Conservation (phyloP, 1,140 invertebrate species). For the Cotesia typhae region DNA sequence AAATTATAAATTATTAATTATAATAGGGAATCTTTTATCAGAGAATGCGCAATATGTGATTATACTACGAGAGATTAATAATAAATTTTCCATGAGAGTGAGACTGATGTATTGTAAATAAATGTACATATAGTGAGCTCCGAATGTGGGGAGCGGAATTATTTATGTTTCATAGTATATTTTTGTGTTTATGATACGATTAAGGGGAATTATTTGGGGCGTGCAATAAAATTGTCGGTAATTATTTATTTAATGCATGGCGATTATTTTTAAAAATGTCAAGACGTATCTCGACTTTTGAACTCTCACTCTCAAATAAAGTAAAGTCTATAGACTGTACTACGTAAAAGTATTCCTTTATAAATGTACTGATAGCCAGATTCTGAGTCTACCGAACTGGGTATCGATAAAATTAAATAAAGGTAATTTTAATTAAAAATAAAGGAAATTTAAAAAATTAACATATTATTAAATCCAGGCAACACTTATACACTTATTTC, state of each 20-base stretch:
- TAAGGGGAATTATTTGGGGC: constrained; percentile 18
- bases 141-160: neutral
- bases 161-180: constrained; percentile 34
- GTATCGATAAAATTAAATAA: constrained; percentile 17
- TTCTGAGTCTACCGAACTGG: constrained; percentile 31
- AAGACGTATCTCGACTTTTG: neutral
- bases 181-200: constrained; percentile 28
- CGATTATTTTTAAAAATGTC: too few relatives aligned
- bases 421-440: neutral
- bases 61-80: neutral
- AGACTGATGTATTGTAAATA: constrained; percentile 34
- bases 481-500: constrained; percentile 47
- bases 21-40: neutral
- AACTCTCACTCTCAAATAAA: constrained; percentile 3
- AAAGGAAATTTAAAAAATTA: constrained; percentile 7
- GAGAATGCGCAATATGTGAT: neutral
- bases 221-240: constrained; percentile 26
- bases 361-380: constrained; percentile 12
- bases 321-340: neutral
- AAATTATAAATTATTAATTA: constrained; percentile 7
- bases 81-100: constrained; percentile 28
- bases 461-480: constrained; percentile 18
- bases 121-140: constrained; percentile 27
- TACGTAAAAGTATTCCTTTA: constrained; percentile 6
- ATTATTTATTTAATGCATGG: neutral